Percentiles rank a stretch among this genome's conserved stretches.
Evolutionary conservation across 2,797 vertebrate species (phyloP).

Genomic region (Vipera ursinii): DNA sequence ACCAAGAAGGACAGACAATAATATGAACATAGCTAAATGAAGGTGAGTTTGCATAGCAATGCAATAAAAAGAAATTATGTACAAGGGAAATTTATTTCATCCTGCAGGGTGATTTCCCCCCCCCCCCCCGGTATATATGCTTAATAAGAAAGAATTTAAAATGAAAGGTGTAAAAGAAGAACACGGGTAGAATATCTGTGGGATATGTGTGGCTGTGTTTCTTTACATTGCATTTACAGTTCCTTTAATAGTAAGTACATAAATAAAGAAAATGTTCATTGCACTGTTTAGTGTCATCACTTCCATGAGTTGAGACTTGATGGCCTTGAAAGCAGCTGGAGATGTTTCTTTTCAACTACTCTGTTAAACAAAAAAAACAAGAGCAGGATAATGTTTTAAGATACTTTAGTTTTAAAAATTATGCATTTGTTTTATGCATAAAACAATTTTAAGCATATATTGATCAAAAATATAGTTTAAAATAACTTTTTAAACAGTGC

Average conservation of each 20-base stretch:
- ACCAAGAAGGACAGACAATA: conserved; percentile 90
- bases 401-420: background rate
- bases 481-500: background rate
- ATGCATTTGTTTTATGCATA: background rate
- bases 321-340: conserved; percentile 77
- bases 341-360: conserved; percentile 82
- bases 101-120: conserved; percentile 73
- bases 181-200: conserved; percentile 86
- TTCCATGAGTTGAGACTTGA: conserved; percentile 78
- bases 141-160: conserved; percentile 90
- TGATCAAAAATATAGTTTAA: background rate
- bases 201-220: conserved; percentile 93
- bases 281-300: conserved; percentile 79
- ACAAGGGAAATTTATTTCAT: conserved; percentile 87
- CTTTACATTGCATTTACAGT: conserved; percentile 99
- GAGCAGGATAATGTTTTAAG: conserved; percentile 26
- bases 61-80: conserved; percentile 97
- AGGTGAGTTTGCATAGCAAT: conserved; percentile 98
- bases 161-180: conserved; percentile 91
- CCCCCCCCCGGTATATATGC: conserved; percentile 78
- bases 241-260: conserved; percentile 85
- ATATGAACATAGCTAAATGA: conserved; percentile 86
- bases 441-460: background rate
- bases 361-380: conserved; percentile 73
- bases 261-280: conserved; percentile 87